Base-by-base conservation (phyloP, 2,888 invertebrate species). In the Bibio marci region DNA sequence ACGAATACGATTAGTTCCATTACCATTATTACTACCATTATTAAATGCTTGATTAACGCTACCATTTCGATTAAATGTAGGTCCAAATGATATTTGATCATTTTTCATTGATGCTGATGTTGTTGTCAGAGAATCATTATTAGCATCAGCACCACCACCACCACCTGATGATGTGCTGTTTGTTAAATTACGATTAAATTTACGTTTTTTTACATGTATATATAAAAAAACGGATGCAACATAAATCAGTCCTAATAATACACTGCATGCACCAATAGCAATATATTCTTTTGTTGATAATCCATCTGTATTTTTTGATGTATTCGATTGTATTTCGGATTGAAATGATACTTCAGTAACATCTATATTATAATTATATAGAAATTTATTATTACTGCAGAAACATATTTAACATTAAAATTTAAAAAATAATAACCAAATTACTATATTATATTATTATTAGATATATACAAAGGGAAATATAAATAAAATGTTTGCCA, bases 191-290 rank as follows among this genome's bases (percentile, higher is more conserved):
- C 52, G 22, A 18, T 19, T 14, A 33, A 35, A 49, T 47, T 73
- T 70, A 30, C 74, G 66, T 57, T 74, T 80, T 49, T 80, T 70
- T 46, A 83, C 72, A 55, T 83, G 81, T 34, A 88, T 57, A 54
- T 85, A 88, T 12, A 87, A 67, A 43, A 85, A 79, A 17, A 87
- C 81, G 5, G 86, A 86, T 1, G 83, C 80, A 14, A 87, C 80
- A 58, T 88, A 88, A 49, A 87, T 80, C 26, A 87, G 66, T 1
- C 85, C 86, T n/a, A 88, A 65, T n/a, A 87, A 65, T 14, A 87
- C 66, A 14, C 86, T 81, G 49, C 82, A 82, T 35, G 85, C 70
- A 25, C 81, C 87, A 41, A 88, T 85, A 1, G 83, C 82, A 15
- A 85, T 71, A 51, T 86, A 86, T 61, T 87, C 86, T 10, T 77